Evolutionary conservation across 2,888 invertebrate species (phyloP).

Genomic region (Drosophila melanosoma): DNA sequence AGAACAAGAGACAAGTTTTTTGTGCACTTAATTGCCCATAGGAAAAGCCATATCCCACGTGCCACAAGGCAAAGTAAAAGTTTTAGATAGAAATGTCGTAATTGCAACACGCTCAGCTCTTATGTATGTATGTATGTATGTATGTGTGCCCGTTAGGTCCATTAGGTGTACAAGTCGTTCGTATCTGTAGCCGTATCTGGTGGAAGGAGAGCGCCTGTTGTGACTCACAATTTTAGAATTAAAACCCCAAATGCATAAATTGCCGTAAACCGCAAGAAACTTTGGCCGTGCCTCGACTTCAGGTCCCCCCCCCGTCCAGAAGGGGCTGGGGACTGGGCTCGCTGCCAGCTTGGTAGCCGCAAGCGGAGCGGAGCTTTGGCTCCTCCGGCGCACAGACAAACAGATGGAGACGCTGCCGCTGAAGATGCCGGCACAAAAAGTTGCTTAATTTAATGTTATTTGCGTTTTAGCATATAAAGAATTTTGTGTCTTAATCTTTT

Average conservation of each 20-base stretch:
- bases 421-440: constrained; percentile 70
- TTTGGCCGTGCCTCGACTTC: constrained; percentile 65
- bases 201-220: constrained; percentile 57
- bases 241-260: constrained; percentile 77
- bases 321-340: constrained; percentile 13
- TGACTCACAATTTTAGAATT: constrained; percentile 81
- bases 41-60: constrained; percentile 41
- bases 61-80: constrained; percentile 63
- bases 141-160: constrained; percentile 53
- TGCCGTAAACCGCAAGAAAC: constrained; percentile 82
- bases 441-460: constrained; percentile 85
- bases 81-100: constrained; percentile 65
- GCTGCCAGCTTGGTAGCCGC: constrained; percentile 20
- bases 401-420: constrained; percentile 45
- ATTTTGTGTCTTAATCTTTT: constrained; percentile 85
- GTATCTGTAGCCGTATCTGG: constrained; percentile 38
- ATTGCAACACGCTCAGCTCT: constrained; percentile 68
- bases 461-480: constrained; percentile 85
- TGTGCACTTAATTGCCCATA: constrained; percentile 57
- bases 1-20: constrained; percentile 35
- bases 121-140: constrained; percentile 7
- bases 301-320: constrained; percentile 10
- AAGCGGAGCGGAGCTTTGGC: constrained; percentile 28
- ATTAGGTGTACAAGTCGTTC: constrained; percentile 60
- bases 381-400: constrained; percentile 58